phyloP scores from a whole-genome alignment of 2,113 vertebrate species.

The Eira barbara region DNA sequence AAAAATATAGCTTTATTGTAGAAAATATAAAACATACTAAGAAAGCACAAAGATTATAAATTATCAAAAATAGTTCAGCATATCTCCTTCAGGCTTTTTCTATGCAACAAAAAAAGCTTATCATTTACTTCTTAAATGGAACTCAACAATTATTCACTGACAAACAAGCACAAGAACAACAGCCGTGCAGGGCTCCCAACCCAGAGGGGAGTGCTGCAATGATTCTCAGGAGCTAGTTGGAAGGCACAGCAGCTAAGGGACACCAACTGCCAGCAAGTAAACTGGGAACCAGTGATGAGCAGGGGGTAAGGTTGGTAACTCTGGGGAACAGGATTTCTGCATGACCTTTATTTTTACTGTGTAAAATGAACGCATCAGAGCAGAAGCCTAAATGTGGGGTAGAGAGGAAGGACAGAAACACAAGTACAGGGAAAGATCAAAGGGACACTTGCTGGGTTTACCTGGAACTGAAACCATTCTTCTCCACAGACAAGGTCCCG shows the following conservation, averaged over 20 bases:
- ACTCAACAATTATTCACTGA: background rate
- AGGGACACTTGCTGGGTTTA: background rate
- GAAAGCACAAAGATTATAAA: background rate
- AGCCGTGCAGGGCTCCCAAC: background rate
- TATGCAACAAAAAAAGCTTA: slow-evolving; percentile 8
- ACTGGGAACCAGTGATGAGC: background rate
- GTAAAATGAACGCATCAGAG: background rate
- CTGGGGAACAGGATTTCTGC: background rate
- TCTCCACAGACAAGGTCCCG: background rate
- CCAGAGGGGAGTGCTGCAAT: background rate
- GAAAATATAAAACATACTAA: background rate
- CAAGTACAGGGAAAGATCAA: background rate
- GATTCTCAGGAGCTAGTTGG: background rate
- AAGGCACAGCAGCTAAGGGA: background rate
- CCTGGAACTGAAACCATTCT: background rate
- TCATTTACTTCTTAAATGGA: background rate
- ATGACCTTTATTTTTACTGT: background rate
- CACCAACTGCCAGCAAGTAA: background rate
- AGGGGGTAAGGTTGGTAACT: background rate
- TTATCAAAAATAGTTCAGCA: background rate
- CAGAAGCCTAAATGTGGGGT: background rate
- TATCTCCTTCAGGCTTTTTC: background rate
- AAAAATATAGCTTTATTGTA: slow-evolving; percentile 17
- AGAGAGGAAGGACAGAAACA: background rate
- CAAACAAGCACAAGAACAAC: background rate